phyloP scores from a whole-genome alignment of 2,797 vertebrate genomes.

The Phoeniculus purpureus region DNA sequence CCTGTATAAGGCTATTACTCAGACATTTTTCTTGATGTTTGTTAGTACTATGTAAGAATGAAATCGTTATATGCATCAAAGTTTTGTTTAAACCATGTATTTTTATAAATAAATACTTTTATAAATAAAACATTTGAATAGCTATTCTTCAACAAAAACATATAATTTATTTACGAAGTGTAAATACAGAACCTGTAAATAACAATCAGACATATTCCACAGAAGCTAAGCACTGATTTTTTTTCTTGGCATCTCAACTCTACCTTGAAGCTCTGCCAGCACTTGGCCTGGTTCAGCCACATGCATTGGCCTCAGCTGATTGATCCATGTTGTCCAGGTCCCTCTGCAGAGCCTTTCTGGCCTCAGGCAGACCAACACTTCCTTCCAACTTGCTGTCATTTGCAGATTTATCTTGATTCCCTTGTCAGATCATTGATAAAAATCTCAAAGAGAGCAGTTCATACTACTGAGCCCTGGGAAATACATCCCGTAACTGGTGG shows the following conservation, averaged over 20 bases:
- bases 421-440: background rate
- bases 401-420: background rate
- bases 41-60: background rate
- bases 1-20: background rate
- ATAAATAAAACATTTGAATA: background rate
- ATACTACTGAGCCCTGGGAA: background rate
- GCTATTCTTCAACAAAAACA: background rate
- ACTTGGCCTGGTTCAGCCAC: no score
- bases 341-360: background rate
- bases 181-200: background rate
- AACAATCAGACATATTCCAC: rapidly evolving
- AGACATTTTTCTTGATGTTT: background rate
- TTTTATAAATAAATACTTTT: background rate
- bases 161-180: background rate
- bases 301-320: background rate
- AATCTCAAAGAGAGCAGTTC: no score
- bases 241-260: background rate
- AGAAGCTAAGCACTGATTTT: background rate
- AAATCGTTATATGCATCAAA: background rate
- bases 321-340: rapidly evolving
- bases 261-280: background rate
- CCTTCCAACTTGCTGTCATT: background rate
- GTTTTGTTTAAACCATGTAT: background rate
- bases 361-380: no score
- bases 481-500: no score